Conservation (phyloP, 2,797 vertebrate genomes). For the Tragelaphus eurycerus region DNA sequence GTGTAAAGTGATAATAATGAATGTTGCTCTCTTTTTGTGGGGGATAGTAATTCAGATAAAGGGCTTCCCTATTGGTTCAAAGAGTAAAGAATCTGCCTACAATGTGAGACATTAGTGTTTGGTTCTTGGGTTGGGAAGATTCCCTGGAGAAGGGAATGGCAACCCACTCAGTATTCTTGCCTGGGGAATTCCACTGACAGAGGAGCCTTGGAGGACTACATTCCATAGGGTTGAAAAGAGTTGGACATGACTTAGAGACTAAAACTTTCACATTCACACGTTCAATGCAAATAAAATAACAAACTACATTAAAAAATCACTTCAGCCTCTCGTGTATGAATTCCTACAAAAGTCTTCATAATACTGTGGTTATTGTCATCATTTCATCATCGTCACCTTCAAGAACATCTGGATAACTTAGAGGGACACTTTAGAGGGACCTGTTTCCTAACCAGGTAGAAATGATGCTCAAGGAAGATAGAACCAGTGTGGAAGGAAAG, state of each 20-base stretch:
- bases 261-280: no score
- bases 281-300: neutral
- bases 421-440: neutral
- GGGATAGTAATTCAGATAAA: neutral
- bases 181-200: no score
- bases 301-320: neutral
- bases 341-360: neutral
- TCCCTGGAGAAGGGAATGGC: no score
- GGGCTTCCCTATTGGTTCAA: no score
- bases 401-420: neutral
- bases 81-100: no score
- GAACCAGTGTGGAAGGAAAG: neutral
- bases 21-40: neutral
- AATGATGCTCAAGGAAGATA: neutral
- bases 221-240: no score
- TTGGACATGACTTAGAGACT: no score
- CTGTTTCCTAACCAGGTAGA: neutral
- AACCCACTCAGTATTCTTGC: no score
- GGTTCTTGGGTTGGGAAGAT: no score
- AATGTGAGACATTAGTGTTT: no score
- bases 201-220: fast-evolving
- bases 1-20: neutral
- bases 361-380: neutral
- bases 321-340: neutral
- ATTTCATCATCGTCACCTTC: neutral